These are phyloP conservation scores for Hyles euphorbiae DNA, from an alignment of 1,140 invertebrate species.

Conservation along the genomic window DNA sequence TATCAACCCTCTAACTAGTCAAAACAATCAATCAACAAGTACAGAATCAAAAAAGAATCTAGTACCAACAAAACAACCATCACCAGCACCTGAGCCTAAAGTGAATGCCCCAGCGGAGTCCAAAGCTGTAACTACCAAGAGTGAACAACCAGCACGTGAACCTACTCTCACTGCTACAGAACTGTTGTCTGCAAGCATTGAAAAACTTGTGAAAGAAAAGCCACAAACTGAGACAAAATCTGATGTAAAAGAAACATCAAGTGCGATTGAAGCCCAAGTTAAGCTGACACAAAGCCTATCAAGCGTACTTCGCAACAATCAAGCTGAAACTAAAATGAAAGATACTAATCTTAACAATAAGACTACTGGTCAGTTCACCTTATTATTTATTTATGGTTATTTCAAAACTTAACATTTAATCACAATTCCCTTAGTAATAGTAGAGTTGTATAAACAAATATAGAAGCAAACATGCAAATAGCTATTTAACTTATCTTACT, in stretches of 20 bases:
- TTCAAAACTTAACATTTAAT: too few species aligned
- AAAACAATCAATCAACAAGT: conserved; percentile 38
- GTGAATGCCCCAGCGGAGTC: conserved; percentile 24
- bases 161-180: conserved; percentile 43
- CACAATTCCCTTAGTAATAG: too few species aligned
- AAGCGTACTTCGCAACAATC: conserved; percentile 42
- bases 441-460: too few species aligned
- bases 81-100: conserved; percentile 35
- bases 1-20: conserved; percentile 63
- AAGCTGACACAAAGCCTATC: conserved; percentile 61
- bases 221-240: conserved; percentile 13
- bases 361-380: conserved; percentile 43
- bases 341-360: conserved; percentile 67
- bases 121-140: conserved; percentile 39
- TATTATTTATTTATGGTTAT: conserved; percentile 6
- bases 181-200: conserved; percentile 56
- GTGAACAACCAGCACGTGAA: conserved; percentile 31
- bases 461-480: too few species aligned
- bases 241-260: conserved; percentile 35
- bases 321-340: conserved; percentile 63
- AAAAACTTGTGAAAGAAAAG: conserved; percentile 56
- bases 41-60: conserved; percentile 34
- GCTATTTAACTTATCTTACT: too few species aligned
- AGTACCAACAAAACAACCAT: conserved; percentile 31
- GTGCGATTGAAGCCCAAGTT: conserved; percentile 57